Base-by-base conservation (phyloP, 2,888 invertebrate species). In the Gari tellinella region DNA sequence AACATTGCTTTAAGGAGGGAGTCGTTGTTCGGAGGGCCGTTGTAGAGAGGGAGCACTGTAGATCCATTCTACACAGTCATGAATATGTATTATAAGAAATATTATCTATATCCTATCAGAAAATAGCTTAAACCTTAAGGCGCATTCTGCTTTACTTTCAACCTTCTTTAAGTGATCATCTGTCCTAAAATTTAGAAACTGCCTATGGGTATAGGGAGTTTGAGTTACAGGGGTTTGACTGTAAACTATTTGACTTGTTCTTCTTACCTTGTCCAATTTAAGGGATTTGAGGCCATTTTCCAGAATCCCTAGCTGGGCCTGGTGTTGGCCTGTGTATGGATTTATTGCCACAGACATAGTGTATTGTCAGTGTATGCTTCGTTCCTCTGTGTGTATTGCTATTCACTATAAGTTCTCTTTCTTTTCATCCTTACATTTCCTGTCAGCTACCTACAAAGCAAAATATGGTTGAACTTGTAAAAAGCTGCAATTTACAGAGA, bases 261-360 rank as follows among this genome's bases (percentile, higher is more conserved):
- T n/a, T n/a, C 72, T 65, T 81, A 88, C 88, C 82, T 77, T 76
- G 43, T 85, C 86, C 58, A 60, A 66, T 58, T 82, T 81, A 7
- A 88, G 79, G 25, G 79, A 70, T 43, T 83, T 84, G 31, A 88
- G 80, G 15, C 88, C 87, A 19, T 68, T 66, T 52, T 88, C 86
- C 57, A 88, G 55, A 19, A 69, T 67, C 41, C 85, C 85, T 38
- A 88, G 67, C 51, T 84, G 83, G 25, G 80, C 65, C 41, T 78
- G 72, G 31, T 31, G 31, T n/a, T 74, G 72, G 25, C 72, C 63
- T 12, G 61, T 17, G 49, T 77, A 77, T 7, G 77, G 77, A 51
- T 77, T 78, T 15, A 64, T 26, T 15, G 64, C 70, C 3, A 70
- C 60, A 25, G 78, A 26, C 73, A 73, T 73, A n/a, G 19, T 66